A percentile compares a stretch with the other conserved stretches of the same genome.
Evolutionary conservation across 2,113 vertebrate species (phyloP).

Genomic region (Pelusios castaneus): DNA sequence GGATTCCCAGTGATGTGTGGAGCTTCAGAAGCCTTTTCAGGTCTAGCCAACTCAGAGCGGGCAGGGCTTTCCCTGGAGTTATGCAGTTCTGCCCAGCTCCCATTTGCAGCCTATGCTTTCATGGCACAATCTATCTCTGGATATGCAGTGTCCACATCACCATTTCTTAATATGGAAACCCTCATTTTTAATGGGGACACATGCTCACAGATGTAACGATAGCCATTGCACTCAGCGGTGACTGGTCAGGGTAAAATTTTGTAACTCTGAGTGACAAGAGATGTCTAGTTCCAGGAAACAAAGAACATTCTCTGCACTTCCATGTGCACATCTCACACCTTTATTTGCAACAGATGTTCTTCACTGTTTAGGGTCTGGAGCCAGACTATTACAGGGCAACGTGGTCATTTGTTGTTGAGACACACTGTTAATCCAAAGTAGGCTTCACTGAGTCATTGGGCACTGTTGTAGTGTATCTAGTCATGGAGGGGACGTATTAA

Average conservation of each 20-base stretch:
- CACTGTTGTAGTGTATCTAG: neutral
- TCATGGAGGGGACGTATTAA: constrained; percentile 1
- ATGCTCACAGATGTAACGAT: neutral
- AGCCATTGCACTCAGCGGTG: neutral
- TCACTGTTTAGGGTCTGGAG: neutral
- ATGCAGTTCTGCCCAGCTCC: neutral
- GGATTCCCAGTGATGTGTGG: neutral
- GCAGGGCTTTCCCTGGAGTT: neutral
- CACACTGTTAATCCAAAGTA: neutral
- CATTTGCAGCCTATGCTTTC: neutral
- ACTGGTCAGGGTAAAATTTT: neutral
- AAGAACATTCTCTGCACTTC: neutral
- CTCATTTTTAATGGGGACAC: neutral
- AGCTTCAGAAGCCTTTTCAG: neutral
- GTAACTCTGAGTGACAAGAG: neutral
- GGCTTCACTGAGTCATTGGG: neutral
- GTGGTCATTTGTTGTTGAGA: neutral
- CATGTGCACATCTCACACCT: neutral
- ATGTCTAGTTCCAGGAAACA: neutral
- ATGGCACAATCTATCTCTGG: neutral
- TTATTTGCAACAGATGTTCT: neutral
- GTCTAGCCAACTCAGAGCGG: neutral
- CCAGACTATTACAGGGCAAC: neutral
- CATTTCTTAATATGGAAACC: neutral
- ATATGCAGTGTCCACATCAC: neutral